These are phyloP conservation scores for Gallinago undulata DNA, from an alignment of 2,113 vertebrate species.

Conservation along the genomic window DNA sequence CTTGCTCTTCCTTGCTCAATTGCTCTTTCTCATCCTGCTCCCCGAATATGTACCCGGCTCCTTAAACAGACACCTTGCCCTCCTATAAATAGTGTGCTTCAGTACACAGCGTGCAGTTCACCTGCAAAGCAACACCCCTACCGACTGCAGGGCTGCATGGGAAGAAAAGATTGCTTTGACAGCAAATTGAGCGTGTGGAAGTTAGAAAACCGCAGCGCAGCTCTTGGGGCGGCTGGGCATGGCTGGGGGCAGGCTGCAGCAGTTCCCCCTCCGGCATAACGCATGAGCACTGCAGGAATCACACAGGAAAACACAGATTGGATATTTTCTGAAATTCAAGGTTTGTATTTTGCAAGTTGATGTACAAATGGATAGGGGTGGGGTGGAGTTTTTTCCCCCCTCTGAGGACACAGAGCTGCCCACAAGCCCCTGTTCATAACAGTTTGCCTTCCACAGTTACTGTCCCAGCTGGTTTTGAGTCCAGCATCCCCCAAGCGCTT, in stretches of 20 bases:
- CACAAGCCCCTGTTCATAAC: not conserved
- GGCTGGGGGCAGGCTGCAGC: not conserved
- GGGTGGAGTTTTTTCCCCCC: fast-evolving
- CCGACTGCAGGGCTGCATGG: not conserved
- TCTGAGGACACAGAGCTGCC: not conserved
- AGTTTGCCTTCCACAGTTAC: not conserved
- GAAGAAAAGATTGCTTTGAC: not conserved
- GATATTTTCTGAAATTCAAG: not conserved
- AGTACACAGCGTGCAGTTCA: not conserved
- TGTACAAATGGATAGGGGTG: not conserved
- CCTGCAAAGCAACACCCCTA: not conserved
- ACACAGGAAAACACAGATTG: fast-evolving
- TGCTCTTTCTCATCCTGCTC: not conserved
- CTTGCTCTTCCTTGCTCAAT: not conserved
- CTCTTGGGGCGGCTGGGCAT: fast-evolving
- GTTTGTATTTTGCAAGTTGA: not conserved
- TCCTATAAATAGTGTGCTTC: not conserved
- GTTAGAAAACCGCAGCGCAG: not conserved
- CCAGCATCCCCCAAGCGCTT: fast-evolving
- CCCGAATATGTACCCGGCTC: not conserved
- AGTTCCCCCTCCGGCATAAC: fast-evolving
- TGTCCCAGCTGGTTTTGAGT: not conserved
- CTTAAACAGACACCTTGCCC: not conserved
- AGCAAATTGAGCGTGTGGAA: not conserved
- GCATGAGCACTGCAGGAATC: not conserved